Evolutionary conservation across 2,797 vertebrate genomes (phyloP).

Genomic region (Sebastes nivosus): DNA sequence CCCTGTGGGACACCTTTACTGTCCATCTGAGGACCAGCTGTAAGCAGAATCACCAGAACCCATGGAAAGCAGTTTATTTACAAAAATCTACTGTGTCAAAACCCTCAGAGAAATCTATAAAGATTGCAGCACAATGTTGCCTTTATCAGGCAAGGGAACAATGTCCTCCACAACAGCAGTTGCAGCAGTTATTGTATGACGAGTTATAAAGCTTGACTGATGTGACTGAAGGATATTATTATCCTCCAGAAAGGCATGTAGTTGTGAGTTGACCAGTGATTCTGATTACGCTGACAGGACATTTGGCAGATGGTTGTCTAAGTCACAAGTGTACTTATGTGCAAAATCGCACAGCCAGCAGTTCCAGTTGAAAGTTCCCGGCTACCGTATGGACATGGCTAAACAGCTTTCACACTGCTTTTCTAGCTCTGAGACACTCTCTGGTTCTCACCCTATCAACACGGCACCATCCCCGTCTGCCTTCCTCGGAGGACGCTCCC

Average conservation of each 20-base stretch:
- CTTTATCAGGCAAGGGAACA: not conserved
- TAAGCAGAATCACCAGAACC: not conserved
- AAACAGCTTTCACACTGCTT: constrained; percentile 31
- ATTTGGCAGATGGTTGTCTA: not conserved
- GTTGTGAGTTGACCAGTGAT: not conserved
- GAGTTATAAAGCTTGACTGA: not conserved
- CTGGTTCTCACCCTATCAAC: constrained; percentile 74
- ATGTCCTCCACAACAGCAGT: not conserved
- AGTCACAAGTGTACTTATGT: not conserved
- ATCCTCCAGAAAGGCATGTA: not conserved
- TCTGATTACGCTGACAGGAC: not conserved
- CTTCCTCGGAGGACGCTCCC: constrained; percentile 36
- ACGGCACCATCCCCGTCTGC: constrained; percentile 57
- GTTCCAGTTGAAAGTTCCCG: not conserved
- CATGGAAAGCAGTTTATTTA: not conserved
- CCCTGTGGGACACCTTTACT: not conserved
- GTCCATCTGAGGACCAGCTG: not conserved
- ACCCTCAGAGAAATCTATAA: not conserved
- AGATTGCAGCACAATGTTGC: not conserved
- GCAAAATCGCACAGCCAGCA: not conserved
- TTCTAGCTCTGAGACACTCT: constrained; percentile 37
- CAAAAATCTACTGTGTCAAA: not conserved
- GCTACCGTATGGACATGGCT: constrained; percentile 11
- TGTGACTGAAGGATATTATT: not conserved
- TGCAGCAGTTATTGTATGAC: not conserved